Evolutionary conservation across 2,888 invertebrate species (phyloP), one percentile per base, ranked within the genome.

Genomic region (Cerastoderma edule): DNA sequence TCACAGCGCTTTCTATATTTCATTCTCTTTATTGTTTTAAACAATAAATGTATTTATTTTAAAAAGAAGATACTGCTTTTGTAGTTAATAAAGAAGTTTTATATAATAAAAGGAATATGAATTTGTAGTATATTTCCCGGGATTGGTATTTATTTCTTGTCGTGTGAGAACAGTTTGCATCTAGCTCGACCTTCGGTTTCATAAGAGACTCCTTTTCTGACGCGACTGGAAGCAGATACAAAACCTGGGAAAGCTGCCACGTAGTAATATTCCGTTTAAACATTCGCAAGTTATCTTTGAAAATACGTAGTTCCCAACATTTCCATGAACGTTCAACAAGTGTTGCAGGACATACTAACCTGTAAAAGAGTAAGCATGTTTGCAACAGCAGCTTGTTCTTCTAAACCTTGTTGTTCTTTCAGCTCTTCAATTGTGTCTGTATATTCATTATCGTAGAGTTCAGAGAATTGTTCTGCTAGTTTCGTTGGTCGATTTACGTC

Each of bases 401-500:
- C 3, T 53, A 22, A 8, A 13, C 13, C 24, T 3, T 27, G 13
- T 6, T 2, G 22, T n/a, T 53, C 27, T 53, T 22, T 53, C 27
- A 53, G 27, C 5, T 2, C 2, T 53, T 53, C 53, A 30, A 66
- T 73, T 19, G 72, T 69, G 46, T 77, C 67, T 1, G 77, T 60
- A 66, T 24, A 53, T 53, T 53, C 53, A 24, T 53, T 53, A 22
- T 53, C 53, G 19, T 53, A 53, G 24, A 24, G 66, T 28, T 69
- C 66, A 2, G 77, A 67, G 56, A 63, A 73, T 27, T 63, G 27
- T 30, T 77, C 77, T 10, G 72, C 72, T 24, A 69, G 27, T 67
- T 77, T 77, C 8, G 72, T 67, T n/a, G 72, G 72, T 4, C 72
- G 32, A 32, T 72, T 72, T 10, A n/a, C 2, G 27, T 72, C 67